These are phyloP conservation scores for Procambarus clarkii DNA, from an alignment of 1,140 invertebrate species.

Conservation along the genomic window DNA sequence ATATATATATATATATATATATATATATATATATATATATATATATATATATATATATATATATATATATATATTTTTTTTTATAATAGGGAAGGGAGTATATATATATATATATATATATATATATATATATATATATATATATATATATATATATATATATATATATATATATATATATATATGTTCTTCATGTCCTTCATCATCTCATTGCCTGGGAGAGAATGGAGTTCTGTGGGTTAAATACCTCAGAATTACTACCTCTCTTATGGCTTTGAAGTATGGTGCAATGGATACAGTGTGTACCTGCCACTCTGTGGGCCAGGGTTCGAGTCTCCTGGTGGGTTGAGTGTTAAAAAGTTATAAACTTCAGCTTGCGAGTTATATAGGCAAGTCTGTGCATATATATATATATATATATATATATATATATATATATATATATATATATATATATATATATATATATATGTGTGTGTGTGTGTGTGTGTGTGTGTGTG, in stretches of 20 bases:
- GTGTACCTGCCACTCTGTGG: too few relatives aligned
- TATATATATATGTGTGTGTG: slow-evolving; percentile 35
- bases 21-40: slow-evolving; percentile 23
- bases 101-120: too few relatives aligned
- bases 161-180: slow-evolving; percentile 30
- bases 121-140: slow-evolving; percentile 9
- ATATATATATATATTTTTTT: neutral
- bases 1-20: slow-evolving; percentile 36
- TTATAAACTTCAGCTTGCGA: too few relatives aligned
- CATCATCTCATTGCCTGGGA: too few relatives aligned
- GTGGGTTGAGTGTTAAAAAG: too few relatives aligned
- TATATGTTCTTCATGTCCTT: neutral
- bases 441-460: slow-evolving; percentile 44
- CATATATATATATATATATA: slow-evolving; percentile 44
- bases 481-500: slow-evolving; percentile 24
- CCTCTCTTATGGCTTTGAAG: too few relatives aligned
- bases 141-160: slow-evolving; percentile 26
- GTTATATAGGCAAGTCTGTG: too few relatives aligned
- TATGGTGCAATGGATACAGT: too few relatives aligned
- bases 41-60: slow-evolving; percentile 10
- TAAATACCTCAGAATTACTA: too few relatives aligned
- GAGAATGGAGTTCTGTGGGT: too few relatives aligned
- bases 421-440: slow-evolving; percentile 45
- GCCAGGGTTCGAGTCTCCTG: too few relatives aligned
- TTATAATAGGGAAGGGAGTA: too few relatives aligned